phyloP scores from a whole-genome alignment of 1,140 invertebrate species.

The Anastatus disparis region DNA sequence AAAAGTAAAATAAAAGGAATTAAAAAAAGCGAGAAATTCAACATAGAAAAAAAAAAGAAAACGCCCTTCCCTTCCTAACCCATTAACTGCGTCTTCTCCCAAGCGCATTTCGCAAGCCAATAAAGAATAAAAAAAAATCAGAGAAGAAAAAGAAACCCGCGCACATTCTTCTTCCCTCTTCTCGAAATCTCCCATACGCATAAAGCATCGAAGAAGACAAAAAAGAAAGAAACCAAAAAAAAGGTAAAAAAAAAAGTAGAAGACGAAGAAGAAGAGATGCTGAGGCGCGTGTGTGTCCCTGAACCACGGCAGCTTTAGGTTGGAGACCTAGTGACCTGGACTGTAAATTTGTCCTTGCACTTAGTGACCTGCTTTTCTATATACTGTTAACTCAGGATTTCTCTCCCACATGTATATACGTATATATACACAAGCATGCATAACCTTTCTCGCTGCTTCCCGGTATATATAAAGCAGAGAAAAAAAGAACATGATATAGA shows the following conservation, averaged over 20 bases:
- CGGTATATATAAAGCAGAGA: slow-evolving; percentile 41
- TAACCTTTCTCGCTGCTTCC: slow-evolving; percentile 45
- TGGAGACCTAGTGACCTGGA: slow-evolving; percentile 53
- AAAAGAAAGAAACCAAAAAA: too few relatives aligned
- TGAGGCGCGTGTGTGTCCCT: not conserved
- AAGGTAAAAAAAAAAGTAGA: too few relatives aligned
- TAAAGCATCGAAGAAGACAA: too few relatives aligned
- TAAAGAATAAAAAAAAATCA: too few relatives aligned
- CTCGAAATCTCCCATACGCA: too few relatives aligned
- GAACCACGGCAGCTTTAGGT: not conserved
- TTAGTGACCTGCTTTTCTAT: slow-evolving; percentile 55
- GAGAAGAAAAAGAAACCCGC: too few relatives aligned
- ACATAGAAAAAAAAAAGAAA: not conserved
- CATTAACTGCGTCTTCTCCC: too few relatives aligned
- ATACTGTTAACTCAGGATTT: too few relatives aligned
- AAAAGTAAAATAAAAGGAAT: not conserved
- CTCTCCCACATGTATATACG: too few relatives aligned
- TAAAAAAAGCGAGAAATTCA: not conserved
- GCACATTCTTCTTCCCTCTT: not conserved
- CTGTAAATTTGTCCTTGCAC: slow-evolving; percentile 60
- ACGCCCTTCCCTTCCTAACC: not conserved
- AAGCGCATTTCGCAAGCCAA: not conserved
- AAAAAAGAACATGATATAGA: too few relatives aligned
- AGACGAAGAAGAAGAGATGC: too few relatives aligned
- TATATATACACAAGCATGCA: too few relatives aligned